Base-by-base conservation (phyloP, 2,888 invertebrate genomes). In the Pammene fasciana region DNA sequence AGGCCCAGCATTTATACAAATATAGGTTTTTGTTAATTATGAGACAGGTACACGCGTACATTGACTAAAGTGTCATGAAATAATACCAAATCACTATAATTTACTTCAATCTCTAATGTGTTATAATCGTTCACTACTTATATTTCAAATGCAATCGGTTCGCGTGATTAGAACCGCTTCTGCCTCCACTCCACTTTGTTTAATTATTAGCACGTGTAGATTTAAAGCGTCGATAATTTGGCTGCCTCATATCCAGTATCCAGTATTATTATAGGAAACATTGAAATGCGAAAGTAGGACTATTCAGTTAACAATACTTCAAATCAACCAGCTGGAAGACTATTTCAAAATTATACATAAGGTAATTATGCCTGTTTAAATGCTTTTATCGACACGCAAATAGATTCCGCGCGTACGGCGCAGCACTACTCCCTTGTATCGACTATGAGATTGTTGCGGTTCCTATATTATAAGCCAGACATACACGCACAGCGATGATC, bases 391-490 rank as follows among this genome's bases (percentile, higher is more conserved):
- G 68, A 68, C 59, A 65, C 65, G 57, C 45, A 57, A 61, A 7
- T 38, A 10, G 41, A 34, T 16, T 41, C 52, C 41, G 62, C 7
- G 65, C 26, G 3, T 16, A 9, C 50, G 57, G 61, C 65, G 34
- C 54, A 38, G 38, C 65, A 18, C 55, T 88, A 88, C 86, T 86
- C 86, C 86, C 87, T 89, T 88, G 87, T 85, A 85, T 86, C 81
- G 81, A 85, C 84, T 86, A 88, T 87, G 86, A 88, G 82, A 86
- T 84, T 86, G 84, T 79, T 55, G 26, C 54, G 38, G 81, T 82
- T 82, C 79, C 80, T 79, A 86, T 84, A 85, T 84, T 87, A 87
- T 81, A 91, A 91, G 91, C 91, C 88, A 87, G 83, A 90, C 87
- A 88, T 84, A 83, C 82, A 86, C 84, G 84, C 82, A 87, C 86